Percentiles rank a stretch among this genome's conserved stretches.
These are phyloP conservation scores for Sinotaia quadrata DNA, from an alignment of 2,888 invertebrate genomes.

Conservation along the genomic window DNA sequence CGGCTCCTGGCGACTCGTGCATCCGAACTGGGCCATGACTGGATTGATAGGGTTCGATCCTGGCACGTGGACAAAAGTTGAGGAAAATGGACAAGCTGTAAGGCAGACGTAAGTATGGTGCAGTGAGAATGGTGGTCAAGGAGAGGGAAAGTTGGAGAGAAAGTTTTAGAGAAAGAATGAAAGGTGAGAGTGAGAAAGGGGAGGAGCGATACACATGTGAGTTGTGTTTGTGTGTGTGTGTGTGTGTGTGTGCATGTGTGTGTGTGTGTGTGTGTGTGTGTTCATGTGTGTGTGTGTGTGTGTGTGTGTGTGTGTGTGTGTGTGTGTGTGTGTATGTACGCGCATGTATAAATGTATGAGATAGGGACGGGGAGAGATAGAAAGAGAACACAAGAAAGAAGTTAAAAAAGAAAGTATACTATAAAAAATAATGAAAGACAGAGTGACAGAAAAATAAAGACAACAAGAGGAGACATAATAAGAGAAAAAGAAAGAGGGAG, in stretches of 20 bases:
- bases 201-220: too few species aligned
- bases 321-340: not conserved
- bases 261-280: conserved; percentile 11
- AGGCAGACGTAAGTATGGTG: conserved; percentile 2
- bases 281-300: not conserved
- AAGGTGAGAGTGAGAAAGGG: too few species aligned
- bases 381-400: too few species aligned
- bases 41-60: conserved; percentile 23
- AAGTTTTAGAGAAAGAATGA: too few species aligned
- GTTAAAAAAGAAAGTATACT: too few species aligned
- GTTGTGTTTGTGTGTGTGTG: conserved; percentile 19
- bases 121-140: not conserved
- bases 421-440: not conserved
- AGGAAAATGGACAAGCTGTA: not conserved
- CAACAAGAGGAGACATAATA: not conserved
- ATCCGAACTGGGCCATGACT: conserved; percentile 59
- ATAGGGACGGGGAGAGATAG: too few species aligned
- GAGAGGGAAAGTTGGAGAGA: not conserved
- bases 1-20: conserved; percentile 61
- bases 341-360: not conserved
- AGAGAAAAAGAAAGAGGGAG: too few species aligned
- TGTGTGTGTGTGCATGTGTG: conserved; percentile 15
- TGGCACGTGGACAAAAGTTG: conserved; percentile 14
- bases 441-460: not conserved
- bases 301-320: not conserved